Conservation (phyloP, 2,797 vertebrate species). For the Geotrypetes seraphini region DNA sequence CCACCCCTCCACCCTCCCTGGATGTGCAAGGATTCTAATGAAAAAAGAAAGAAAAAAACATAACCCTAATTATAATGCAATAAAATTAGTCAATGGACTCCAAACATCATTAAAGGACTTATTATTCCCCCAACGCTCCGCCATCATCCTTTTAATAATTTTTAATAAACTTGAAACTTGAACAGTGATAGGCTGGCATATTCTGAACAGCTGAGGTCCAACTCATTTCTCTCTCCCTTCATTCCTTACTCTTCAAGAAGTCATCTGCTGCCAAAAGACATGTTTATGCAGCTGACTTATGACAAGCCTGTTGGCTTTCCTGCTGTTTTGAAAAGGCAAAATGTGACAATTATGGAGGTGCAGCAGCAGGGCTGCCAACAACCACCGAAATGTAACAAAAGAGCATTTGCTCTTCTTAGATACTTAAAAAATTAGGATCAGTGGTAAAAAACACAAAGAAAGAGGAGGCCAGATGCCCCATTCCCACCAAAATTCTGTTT, state of each 20-base stretch:
- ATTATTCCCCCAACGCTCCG: too few species aligned
- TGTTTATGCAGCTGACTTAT: not conserved
- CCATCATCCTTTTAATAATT: too few species aligned
- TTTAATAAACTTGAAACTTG: too few species aligned
- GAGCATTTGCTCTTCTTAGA: not conserved
- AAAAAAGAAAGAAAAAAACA: too few species aligned
- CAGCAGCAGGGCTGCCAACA: not conserved
- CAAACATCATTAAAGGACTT: too few species aligned
- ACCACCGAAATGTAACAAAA: not conserved
- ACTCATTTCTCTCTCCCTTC: not conserved
- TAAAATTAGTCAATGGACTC: too few species aligned
- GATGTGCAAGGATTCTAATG: too few species aligned
- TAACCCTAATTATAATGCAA: too few species aligned
- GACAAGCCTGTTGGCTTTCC: not conserved
- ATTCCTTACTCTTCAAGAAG: not conserved
- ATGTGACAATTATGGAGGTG: not conserved
- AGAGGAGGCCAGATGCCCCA: not conserved
- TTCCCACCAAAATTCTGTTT: constrained; percentile 10
- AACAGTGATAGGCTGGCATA: constrained; percentile 7
- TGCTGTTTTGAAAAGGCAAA: not conserved
- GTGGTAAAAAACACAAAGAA: not conserved
- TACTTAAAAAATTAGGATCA: constrained; percentile 1
- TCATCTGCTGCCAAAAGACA: not conserved
- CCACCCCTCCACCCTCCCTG: too few species aligned
- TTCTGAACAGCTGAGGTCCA: not conserved